Percentiles rank a stretch among this genome's conserved stretches.
Conservation (phyloP, 1,140 invertebrate genomes). For the Drosophila melanogaster region Release_6_plus_ISO1_MT NC_004354.4:8057501-8058000, state of each 20-base stretch:
- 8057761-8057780: neutral
- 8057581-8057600: conserved; percentile 11
- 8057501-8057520: conserved; percentile 30
- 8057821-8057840: conserved; percentile 30
- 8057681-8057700: conserved; percentile 51
- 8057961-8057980: conserved; percentile 2
- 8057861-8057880: conserved; percentile 34
- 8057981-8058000: too few species aligned
- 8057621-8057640: conserved; percentile 19
- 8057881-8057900: conserved; percentile 64
- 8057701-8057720: conserved; percentile 15
- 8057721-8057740: conserved; percentile 47
- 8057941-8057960: conserved; percentile 2
- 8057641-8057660: conserved; percentile 22
- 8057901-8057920: conserved; percentile 77
- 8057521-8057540: conserved; percentile 1
- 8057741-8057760: conserved; percentile 43
- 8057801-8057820: too few species aligned
- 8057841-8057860: conserved; percentile 40
- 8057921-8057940: conserved; percentile 29
- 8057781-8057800: conserved; percentile 31
- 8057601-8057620: conserved; percentile 38
- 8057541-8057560: conserved; percentile 47
- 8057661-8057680: conserved; percentile 41
- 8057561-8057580: conserved; percentile 30